Conservation (phyloP, 2,888 invertebrate species). For the Pantelozetes paolii region DNA sequence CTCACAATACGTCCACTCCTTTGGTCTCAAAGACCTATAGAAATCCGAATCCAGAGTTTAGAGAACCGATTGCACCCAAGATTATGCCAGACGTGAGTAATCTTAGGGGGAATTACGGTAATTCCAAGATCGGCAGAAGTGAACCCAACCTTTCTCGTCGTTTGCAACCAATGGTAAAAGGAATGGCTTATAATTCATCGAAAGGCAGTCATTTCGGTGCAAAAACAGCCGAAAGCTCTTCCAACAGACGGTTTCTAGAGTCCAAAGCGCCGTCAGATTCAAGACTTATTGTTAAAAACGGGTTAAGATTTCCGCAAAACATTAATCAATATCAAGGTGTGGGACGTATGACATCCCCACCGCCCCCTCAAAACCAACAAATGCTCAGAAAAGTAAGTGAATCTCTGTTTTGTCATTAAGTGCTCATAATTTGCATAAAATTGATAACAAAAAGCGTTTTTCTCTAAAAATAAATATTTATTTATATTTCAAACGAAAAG, state of each 20-base stretch:
- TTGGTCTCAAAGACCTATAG: background rate
- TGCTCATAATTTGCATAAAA: no score
- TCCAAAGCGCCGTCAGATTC: slow-evolving; percentile 4
- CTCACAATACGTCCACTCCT: background rate
- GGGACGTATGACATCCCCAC: background rate
- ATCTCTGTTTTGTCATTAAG: background rate
- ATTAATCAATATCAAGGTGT: background rate
- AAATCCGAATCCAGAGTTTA: background rate
- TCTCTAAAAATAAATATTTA: no score
- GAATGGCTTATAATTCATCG: background rate
- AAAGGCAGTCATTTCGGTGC: background rate
- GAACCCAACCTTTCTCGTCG: slow-evolving; percentile 27
- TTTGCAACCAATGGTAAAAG: background rate
- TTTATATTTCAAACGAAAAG: background rate
- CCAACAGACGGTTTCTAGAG: background rate
- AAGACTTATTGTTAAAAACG: background rate
- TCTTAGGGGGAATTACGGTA: slow-evolving; percentile 6
- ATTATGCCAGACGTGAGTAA: slow-evolving; percentile 21
- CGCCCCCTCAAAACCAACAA: background rate
- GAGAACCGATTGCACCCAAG: background rate
- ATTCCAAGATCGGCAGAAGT: slow-evolving; percentile 21
- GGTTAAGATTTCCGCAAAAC: background rate
- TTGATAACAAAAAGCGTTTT: no score
- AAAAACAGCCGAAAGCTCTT: background rate
- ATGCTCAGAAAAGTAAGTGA: slow-evolving; percentile 6